Percentiles rank a stretch among this genome's conserved stretches.
These are phyloP conservation scores for Amphibalanus amphitrite DNA, from an alignment of 1,140 invertebrate genomes.

Conservation along the genomic window DNA sequence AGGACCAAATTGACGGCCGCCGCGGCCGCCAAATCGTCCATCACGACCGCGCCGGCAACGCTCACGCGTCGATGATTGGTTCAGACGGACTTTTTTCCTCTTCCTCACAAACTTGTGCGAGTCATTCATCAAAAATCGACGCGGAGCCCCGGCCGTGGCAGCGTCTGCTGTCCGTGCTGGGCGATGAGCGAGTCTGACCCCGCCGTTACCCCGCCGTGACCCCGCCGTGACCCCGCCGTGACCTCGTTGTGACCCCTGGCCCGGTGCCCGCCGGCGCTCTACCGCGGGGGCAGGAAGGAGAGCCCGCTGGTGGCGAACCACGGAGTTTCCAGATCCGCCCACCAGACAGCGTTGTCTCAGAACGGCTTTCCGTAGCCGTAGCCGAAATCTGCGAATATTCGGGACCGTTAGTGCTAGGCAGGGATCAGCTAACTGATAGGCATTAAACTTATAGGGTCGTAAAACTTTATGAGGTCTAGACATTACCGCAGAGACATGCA, in stretches of 20 bases:
- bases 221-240: no score
- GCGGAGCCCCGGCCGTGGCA: not conserved
- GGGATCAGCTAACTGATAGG: no score
- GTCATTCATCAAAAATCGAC: not conserved
- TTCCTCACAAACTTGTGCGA: not conserved
- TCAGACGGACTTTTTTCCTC: not conserved
- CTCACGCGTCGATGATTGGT: not conserved
- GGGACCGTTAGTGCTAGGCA: not conserved
- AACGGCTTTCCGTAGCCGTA: not conserved
- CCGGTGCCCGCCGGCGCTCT: no score
- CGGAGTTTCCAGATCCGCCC: not conserved
- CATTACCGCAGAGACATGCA: no score
- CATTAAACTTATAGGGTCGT: no score
- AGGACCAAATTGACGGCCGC: not conserved
- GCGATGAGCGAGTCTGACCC: not conserved
- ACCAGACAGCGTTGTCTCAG: not conserved
- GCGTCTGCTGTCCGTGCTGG: no score
- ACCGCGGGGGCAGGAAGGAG: not conserved
- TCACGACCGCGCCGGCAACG: not conserved
- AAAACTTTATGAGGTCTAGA: no score
- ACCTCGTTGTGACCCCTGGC: not conserved
- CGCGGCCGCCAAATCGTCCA: not conserved
- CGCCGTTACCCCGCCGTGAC: not conserved
- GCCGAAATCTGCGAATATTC: not conserved
- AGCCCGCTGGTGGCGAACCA: not conserved